Evolutionary conservation across 53 echinoderm and acorn worm genomes (phyloP).

Genomic region (Temnopleurus reevesii): DNA sequence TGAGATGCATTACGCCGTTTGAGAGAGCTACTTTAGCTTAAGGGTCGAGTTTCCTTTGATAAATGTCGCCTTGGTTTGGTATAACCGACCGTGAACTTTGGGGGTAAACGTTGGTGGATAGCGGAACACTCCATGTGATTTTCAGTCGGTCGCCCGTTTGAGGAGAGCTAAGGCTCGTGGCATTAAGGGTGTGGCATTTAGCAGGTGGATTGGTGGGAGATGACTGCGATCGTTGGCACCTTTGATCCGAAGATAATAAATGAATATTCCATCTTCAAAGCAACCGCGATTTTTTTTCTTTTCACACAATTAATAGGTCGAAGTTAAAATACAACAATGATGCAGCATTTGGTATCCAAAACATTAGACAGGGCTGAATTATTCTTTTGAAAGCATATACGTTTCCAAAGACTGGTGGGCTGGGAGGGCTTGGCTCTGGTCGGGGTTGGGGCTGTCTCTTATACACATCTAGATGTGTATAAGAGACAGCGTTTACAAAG

Average conservation of each 20-base stretch:
- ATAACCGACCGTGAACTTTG: background rate
- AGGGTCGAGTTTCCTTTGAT: background rate
- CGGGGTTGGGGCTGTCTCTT: too few relatives aligned
- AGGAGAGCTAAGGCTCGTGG: background rate
- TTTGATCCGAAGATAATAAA: too few relatives aligned
- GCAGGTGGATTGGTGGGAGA: constrained; percentile 10
- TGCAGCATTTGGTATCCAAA: too few relatives aligned
- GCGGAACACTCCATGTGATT: constrained; percentile 1
- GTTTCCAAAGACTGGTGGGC: too few relatives aligned
- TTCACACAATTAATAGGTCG: too few relatives aligned
- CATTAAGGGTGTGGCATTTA: background rate
- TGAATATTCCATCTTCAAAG: background rate
- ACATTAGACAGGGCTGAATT: too few relatives aligned
- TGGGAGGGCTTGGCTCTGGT: too few relatives aligned
- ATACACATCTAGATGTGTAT: too few relatives aligned
- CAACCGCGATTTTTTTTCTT: background rate
- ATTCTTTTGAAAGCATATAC: too few relatives aligned
- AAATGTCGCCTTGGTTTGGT: background rate
- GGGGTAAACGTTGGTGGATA: background rate
- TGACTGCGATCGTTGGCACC: background rate
- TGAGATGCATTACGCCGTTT: background rate
- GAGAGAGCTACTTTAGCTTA: background rate
- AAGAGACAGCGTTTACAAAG: too few relatives aligned
- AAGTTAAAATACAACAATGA: too few relatives aligned
- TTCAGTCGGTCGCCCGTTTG: background rate